Evolutionary conservation across 2,888 invertebrate species (phyloP).

Genomic region (Plusia festucae): DNA sequence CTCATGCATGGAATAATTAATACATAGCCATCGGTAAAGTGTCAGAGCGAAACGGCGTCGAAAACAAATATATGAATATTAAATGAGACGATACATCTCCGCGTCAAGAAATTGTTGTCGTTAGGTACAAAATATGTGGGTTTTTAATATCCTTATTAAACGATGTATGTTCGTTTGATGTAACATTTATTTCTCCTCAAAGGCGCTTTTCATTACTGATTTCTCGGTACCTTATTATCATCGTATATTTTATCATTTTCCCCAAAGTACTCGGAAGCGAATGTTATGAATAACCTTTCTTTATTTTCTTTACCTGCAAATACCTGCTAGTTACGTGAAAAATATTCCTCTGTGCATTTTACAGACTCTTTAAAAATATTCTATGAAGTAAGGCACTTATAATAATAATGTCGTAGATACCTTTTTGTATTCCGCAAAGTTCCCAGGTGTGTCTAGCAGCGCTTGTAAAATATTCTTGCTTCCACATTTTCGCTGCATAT

Average conservation of each 20-base stretch:
- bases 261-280: neutral
- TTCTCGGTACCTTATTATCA: neutral
- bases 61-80: conserved; percentile 87
- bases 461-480: conserved; percentile 26
- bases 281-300: no score
- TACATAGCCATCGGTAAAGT: conserved; percentile 79
- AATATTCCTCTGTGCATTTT: neutral
- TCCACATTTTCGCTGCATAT: conserved; percentile 39
- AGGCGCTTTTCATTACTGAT: conserved; percentile 13
- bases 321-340: neutral
- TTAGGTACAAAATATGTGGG: conserved; percentile 52
- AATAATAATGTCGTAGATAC: conserved; percentile 3
- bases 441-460: conserved; percentile 6
- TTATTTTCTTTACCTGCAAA: neutral
- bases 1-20: conserved; percentile 80
- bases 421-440: conserved; percentile 19
- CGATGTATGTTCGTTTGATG: conserved; percentile 6
- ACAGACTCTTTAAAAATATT: neutral
- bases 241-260: neutral
- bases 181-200: neutral
- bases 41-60: conserved; percentile 74
- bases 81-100: conserved; percentile 74
- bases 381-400: neutral
- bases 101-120: conserved; percentile 66
- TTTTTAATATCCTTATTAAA: conserved; percentile 22